phyloP scores from a whole-genome alignment of 2,797 vertebrate genomes.

The Nasua narica region DNA sequence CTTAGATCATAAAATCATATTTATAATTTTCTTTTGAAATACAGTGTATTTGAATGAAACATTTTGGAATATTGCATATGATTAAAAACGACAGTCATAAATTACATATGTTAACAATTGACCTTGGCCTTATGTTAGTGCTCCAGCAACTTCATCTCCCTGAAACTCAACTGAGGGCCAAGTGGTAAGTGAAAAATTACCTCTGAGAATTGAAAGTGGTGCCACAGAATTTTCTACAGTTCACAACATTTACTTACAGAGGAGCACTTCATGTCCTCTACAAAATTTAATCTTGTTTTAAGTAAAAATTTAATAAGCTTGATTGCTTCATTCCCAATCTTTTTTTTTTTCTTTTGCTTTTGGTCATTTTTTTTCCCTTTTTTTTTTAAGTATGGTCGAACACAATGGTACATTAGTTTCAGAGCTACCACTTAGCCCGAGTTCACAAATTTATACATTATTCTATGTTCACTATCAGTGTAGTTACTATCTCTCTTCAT shows the following conservation, averaged over 20 bases:
- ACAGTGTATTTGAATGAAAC: background rate
- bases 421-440: too few species aligned
- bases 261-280: background rate
- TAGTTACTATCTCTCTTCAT: background rate
- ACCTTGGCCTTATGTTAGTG: background rate
- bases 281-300: background rate
- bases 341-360: background rate
- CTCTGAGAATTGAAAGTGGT: background rate
- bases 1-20: background rate
- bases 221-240: background rate
- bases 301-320: background rate
- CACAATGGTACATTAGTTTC: background rate
- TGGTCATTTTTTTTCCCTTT: background rate
- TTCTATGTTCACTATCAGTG: background rate
- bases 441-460: background rate
- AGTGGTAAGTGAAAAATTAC: background rate
- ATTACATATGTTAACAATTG: background rate
- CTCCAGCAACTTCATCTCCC: background rate
- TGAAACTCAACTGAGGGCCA: background rate
- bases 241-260: background rate
- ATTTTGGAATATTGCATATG: background rate
- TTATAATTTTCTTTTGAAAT: background rate
- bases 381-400: background rate
- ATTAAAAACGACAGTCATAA: background rate
- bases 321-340: background rate